Percentiles rank a stretch among this genome's conserved stretches.
These are phyloP conservation scores for Ctenoplectra terminalis DNA, from an alignment of 1,140 invertebrate genomes.

Conservation along the genomic window DNA sequence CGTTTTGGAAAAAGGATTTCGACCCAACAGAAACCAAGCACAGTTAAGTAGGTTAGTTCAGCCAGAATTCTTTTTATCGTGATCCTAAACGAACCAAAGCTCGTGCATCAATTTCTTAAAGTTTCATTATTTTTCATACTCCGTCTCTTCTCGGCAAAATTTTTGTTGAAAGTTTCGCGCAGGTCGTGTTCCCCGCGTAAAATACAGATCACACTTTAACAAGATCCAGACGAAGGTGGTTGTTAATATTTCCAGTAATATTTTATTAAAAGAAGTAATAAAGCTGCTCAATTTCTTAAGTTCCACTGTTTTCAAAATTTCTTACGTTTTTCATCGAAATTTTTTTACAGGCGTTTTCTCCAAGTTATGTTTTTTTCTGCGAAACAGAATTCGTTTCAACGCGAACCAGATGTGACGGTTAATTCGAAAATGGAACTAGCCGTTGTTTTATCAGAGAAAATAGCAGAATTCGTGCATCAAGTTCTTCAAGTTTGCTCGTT, in stretches of 20 bases:
- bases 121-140: background rate
- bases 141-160: background rate
- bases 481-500: background rate
- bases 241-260: too few relatives aligned
- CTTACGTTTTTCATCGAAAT: too few relatives aligned
- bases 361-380: too few relatives aligned
- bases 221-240: background rate
- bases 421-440: too few relatives aligned
- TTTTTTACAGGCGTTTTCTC: too few relatives aligned
- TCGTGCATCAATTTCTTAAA: background rate
- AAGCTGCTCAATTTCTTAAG: background rate
- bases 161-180: background rate
- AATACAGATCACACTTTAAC: background rate
- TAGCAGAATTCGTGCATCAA: background rate
- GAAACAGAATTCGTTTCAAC: background rate
- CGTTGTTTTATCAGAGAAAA: background rate
- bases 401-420: background rate
- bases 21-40: background rate
- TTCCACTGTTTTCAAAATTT: background rate
- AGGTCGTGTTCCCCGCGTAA: background rate
- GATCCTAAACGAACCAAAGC: background rate
- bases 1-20: background rate
- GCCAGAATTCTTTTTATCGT: background rate
- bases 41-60: background rate
- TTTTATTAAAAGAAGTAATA: constrained; percentile 3